phyloP scores from a whole-genome alignment of 53 echinoderm and acorn worm genomes.

The Mesocentrotus franciscanus region DNA sequence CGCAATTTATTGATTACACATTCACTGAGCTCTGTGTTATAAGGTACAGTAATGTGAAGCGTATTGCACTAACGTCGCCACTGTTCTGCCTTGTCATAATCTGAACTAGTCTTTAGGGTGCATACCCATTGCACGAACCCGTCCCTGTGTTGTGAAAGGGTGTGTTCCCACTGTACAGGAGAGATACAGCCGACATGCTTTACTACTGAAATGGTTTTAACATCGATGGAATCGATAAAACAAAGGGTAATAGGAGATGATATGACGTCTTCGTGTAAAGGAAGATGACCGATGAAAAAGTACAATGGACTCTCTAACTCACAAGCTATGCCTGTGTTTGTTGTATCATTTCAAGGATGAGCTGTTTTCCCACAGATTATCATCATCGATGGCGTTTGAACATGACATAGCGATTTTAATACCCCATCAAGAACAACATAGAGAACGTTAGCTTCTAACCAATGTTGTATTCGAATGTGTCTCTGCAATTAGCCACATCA shows the following conservation, averaged over 20 bases:
- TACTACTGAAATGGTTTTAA: slow-evolving; percentile 1
- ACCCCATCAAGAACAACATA: not conserved
- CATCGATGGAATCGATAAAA: slow-evolving; percentile 18
- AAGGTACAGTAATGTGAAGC: too few species aligned
- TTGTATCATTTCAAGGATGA: not conserved
- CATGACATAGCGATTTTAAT: not conserved
- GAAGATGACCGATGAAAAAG: not conserved
- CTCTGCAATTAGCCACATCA: not conserved
- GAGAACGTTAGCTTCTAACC: not conserved
- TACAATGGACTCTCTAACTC: not conserved
- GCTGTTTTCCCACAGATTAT: not conserved
- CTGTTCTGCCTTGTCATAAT: too few species aligned
- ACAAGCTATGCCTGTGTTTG: not conserved
- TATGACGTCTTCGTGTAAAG: not conserved
- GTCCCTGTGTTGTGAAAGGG: not conserved
- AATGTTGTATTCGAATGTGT: not conserved
- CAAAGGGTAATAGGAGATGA: slow-evolving; percentile 28
- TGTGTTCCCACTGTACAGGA: not conserved
- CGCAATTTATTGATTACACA: too few species aligned
- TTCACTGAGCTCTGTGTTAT: too few species aligned
- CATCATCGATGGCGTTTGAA: not conserved
- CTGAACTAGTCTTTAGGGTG: too few species aligned
- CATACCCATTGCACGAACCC: too few species aligned
- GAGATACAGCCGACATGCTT: not conserved
- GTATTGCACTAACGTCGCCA: too few species aligned